Evolutionary conservation across 2,888 invertebrate species (phyloP), one percentile per base, ranked within the genome.

Genomic region (Papilio protenor): DNA sequence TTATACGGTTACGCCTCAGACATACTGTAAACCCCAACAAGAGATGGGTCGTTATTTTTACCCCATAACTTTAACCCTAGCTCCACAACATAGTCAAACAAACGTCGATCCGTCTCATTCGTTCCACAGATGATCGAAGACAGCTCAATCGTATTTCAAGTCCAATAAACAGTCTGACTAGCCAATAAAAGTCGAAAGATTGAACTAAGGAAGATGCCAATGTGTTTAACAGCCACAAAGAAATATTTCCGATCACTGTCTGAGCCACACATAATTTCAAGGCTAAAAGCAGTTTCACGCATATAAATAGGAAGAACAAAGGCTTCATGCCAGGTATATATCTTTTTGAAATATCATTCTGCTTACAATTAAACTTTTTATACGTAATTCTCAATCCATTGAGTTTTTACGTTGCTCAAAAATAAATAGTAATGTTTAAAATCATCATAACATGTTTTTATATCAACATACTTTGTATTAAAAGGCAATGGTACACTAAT

Each of bases 31-130:
- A n/a, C 8, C 16, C n/a, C n/a, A 55, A n/a, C 8, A 11, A 57
- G 10, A 12, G 59, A 59, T 23, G 23, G n/a, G 55, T 23, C 23
- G 23, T 23, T 61, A 10, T 23, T 61, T 61, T 16, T n/a, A 23
- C 27, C 10, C 16, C 23, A 12, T 59, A 59, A 23, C 12, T 23
- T 61, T 16, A 86, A 84, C 82, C 83, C 80, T 84, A 83, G 78
- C 80, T 59, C 78, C n/a, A 47, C n/a, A 64, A 72, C 64, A 75
- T 71, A 47, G 33, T 14, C 61, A 70, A 74, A 77, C 79, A 74
- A 74, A 75, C 79, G 70, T 74, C 71, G 52, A 66, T 23, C 47
- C 27, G 75, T 40, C 71, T 73, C 72, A 40, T 45, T 49, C 23
- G 2, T 55, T 69, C 40, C 21, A 33, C 72, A 8, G 47, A 78